phyloP scores from a whole-genome alignment of 2,888 invertebrate species.

The Eupithecia abbreviata region DNA sequence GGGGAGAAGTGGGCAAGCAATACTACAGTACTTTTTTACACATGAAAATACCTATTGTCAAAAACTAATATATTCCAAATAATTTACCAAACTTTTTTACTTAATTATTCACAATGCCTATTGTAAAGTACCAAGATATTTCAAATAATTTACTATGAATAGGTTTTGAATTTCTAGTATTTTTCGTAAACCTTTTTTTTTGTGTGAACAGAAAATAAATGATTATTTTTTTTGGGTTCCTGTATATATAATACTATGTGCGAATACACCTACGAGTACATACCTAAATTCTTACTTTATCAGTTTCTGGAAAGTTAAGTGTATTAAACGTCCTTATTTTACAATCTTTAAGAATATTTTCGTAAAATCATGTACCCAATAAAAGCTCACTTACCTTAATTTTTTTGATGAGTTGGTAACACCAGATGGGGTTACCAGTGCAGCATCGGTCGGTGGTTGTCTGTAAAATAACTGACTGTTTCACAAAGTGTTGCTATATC shows the following conservation, averaged over 20 bases:
- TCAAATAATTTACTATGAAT: neutral
- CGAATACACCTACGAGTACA: too few relatives aligned
- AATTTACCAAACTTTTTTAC: neutral
- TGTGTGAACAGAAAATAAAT: too few relatives aligned
- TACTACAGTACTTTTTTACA: neutral
- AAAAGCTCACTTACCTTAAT: slow-evolving; percentile 36
- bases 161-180: neutral
- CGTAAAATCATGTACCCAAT: neutral
- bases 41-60: too few relatives aligned
- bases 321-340: neutral
- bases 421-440: slow-evolving; percentile 31
- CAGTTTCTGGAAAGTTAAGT: neutral
- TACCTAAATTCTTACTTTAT: too few relatives aligned
- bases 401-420: slow-evolving; percentile 31
- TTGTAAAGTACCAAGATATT: too few relatives aligned
- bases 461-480: slow-evolving; percentile 38
- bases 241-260: neutral
- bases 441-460: slow-evolving; percentile 40
- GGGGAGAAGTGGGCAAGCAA: neutral
- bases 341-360: neutral
- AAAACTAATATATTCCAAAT: too few relatives aligned
- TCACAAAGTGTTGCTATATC: slow-evolving; percentile 11
- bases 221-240: neutral
- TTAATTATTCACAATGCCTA: too few relatives aligned
- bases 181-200: neutral